Percentiles rank a stretch among this genome's conserved stretches.
phyloP scores from a whole-genome alignment of 2,888 invertebrate species.

The Cylloceria caligata region DNA sequence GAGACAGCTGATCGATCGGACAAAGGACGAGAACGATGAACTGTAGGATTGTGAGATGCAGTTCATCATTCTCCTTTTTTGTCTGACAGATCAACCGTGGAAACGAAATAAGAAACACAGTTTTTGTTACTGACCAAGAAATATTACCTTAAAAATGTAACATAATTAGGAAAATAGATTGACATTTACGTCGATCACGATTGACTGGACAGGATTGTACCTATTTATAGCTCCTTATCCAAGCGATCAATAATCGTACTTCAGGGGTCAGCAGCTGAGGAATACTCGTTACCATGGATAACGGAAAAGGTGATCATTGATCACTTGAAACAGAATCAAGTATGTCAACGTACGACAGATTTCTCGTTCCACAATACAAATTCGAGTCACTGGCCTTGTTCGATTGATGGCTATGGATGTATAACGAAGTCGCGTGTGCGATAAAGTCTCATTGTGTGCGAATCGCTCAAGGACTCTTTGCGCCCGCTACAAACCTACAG shows the following conservation, averaged over 20 bases:
- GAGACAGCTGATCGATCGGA: no score
- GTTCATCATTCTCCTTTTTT: no score
- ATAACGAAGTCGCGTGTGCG: slow-evolving; percentile 11
- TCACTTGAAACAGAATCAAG: slow-evolving; percentile 31
- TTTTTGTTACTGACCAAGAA: no score
- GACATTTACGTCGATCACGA: not conserved
- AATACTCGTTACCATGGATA: not conserved
- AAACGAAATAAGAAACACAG: no score
- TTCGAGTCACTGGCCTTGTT: slow-evolving; percentile 48
- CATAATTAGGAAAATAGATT: not conserved
- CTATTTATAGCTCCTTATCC: not conserved
- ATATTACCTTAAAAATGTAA: not conserved
- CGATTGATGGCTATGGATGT: slow-evolving; percentile 17
- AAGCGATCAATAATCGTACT: not conserved
- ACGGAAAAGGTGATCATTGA: slow-evolving; percentile 7
- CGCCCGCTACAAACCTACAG: not conserved
- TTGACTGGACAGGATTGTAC: not conserved
- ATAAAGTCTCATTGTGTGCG: slow-evolving; percentile 6
- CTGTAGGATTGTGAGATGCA: no score
- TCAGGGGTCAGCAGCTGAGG: slow-evolving; percentile 3
- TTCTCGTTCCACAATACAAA: slow-evolving; percentile 12
- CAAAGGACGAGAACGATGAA: no score
- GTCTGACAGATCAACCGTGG: no score
- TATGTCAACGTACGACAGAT: slow-evolving; percentile 11
- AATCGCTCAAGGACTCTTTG: not conserved